These are phyloP conservation scores for Crematogaster levior DNA, from an alignment of 2,888 invertebrate species.

Conservation along the genomic window DNA sequence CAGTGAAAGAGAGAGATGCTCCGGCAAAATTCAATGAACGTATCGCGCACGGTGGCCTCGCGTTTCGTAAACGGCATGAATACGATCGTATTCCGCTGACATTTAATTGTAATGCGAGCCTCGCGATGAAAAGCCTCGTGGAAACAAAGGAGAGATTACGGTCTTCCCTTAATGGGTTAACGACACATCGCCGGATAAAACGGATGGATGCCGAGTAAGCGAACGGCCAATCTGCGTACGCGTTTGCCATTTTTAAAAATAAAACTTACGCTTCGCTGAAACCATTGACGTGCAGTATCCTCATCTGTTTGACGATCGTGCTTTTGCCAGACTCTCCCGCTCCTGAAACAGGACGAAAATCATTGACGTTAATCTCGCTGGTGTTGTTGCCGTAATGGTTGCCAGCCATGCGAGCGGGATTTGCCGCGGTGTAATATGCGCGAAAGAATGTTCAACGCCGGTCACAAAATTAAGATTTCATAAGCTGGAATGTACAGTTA, in stretches of 20 bases:
- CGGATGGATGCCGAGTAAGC: background rate
- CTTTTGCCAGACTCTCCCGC: conserved; percentile 99
- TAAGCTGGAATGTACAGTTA: background rate
- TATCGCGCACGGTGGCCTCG: background rate
- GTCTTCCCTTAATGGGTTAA: conserved; percentile 41
- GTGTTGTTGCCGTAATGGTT: background rate
- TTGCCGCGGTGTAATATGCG: background rate
- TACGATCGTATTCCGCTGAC: conserved; percentile 41
- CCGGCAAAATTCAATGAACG: conserved; percentile 12
- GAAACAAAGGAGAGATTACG: conserved; percentile 42
- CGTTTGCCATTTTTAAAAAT: conserved; percentile 17
- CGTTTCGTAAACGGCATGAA: conserved; percentile 5
- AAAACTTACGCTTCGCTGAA: conserved; percentile 95
- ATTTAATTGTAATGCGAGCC: conserved; percentile 45
- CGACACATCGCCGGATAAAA: conserved; percentile 34
- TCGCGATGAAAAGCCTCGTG: conserved; percentile 4
- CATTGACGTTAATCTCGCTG: background rate
- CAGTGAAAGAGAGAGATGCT: background rate
- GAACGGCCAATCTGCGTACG: conserved; percentile 11
- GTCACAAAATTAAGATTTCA: conserved; percentile 14
- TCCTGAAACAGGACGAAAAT: conserved; percentile 86
- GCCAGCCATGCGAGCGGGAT: background rate
- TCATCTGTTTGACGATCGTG: conserved; percentile 99
- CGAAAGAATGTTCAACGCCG: background rate
- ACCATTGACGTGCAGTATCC: conserved; percentile 99